These are phyloP conservation scores for Cariama cristata DNA, from an alignment of 2,113 vertebrate genomes.

Conservation along the genomic window DNA sequence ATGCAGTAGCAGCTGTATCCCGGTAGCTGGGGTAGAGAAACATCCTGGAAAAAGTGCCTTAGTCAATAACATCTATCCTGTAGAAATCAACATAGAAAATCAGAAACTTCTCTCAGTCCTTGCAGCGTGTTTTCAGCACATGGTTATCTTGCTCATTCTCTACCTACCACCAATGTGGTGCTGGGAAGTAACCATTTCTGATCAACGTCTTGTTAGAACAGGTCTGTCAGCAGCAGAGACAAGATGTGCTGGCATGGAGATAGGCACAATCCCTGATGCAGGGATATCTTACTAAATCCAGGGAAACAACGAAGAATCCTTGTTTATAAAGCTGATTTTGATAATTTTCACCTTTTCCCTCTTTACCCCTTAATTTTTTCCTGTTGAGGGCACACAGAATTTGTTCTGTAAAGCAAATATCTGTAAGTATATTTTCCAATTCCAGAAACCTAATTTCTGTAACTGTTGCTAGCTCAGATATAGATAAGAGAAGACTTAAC, in stretches of 20 bases:
- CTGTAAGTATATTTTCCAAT: not conserved
- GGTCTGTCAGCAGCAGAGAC: not conserved
- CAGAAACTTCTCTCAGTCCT: not conserved
- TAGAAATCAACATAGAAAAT: not conserved
- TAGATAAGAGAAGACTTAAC: not conserved
- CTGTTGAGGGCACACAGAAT: not conserved
- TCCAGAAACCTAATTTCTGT: not conserved
- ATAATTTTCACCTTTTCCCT: not conserved
- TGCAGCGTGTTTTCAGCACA: not conserved
- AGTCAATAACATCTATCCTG: not conserved
- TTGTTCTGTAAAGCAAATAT: not conserved
- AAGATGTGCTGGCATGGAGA: accelerated
- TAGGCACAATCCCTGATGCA: not conserved
- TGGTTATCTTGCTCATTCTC: not conserved
- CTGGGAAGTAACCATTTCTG: not conserved
- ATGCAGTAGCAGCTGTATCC: not conserved
- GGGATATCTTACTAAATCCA: not conserved
- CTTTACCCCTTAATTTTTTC: not conserved
- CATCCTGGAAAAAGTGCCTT: not conserved
- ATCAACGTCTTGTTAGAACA: not conserved
- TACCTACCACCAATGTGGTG: not conserved
- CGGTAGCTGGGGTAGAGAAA: not conserved
- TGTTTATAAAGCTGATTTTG: not conserved
- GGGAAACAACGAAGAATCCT: not conserved
- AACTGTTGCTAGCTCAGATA: not conserved